These are phyloP conservation scores for Orius laevigatus DNA, from an alignment of 1,140 invertebrate genomes.

Conservation along the genomic window DNA sequence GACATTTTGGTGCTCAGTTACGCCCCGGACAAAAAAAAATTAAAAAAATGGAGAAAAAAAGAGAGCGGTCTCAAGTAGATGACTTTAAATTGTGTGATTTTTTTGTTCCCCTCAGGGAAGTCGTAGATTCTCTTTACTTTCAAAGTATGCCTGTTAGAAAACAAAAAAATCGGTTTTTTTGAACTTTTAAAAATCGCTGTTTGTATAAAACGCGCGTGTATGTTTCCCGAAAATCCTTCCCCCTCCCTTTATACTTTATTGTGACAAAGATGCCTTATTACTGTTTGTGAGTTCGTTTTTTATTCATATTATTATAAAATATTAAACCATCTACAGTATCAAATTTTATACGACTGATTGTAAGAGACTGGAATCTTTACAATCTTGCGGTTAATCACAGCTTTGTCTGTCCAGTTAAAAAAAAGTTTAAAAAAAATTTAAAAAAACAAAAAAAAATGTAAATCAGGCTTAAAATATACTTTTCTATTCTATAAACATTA, in stretches of 20 bases:
- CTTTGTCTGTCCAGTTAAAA: constrained; percentile 14
- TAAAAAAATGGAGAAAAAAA: too few relatives aligned
- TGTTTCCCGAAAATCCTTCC: constrained; percentile 16
- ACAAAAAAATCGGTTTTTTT: constrained; percentile 2
- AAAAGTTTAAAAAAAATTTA: constrained; percentile 13
- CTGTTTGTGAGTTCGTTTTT: constrained; percentile 22
- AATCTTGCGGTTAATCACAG: constrained; percentile 15
- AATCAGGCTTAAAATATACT: constrained; percentile 16
- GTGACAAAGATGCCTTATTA: constrained; percentile 24
- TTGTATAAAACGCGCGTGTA: constrained; percentile 13
- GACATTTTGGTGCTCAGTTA: constrained; percentile 24
- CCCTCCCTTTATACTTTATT: constrained; percentile 20
- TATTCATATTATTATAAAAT: too few relatives aligned
- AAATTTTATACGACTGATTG: constrained; percentile 21
- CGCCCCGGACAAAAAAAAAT: constrained; percentile 16
- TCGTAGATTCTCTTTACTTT: constrained; percentile 20
- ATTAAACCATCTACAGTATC: constrained; percentile 3
- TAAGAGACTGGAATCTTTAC: constrained; percentile 18
- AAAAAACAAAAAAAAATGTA: constrained; percentile 9
- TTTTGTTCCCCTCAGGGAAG: constrained; percentile 16
- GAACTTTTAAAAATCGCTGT: constrained; percentile 12
- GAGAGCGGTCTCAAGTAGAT: constrained; percentile 14
- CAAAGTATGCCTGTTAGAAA: not conserved
- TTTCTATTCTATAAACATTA: constrained; percentile 13
- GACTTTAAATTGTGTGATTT: constrained; percentile 15